Base-by-base conservation (phyloP, 2,888 invertebrate genomes). In the Cheilosia impressa region DNA sequence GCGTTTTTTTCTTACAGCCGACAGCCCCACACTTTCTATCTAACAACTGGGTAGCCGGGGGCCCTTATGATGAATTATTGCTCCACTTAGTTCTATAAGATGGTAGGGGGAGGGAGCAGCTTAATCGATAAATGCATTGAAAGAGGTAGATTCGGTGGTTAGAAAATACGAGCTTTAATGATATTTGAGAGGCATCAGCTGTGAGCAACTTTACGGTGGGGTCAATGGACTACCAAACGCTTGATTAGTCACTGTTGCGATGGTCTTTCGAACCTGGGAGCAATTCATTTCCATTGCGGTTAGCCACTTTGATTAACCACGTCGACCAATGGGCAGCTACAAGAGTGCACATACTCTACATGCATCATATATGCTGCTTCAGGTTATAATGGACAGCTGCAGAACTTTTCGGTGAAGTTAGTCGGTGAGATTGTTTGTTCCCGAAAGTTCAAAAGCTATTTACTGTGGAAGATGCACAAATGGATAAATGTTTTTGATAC, bases 141-240 rank as follows among this genome's bases (percentile, higher is more conserved):
- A 60, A 38, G 15, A 24, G 24, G 15, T 43, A 24, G 27, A 45
- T 50, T 50, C 22, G 22, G 7, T 22, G 22, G 4, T 1, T 22
- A 1, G 22, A 22, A 50, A 19, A 22, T 22, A 9, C 4, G 4
- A 4, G 4, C 22, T 13, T 3, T 22, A 50, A 50, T 19, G 19
- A 24, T 62, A 17, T 1, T 1, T 5, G 19, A 15, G 50, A 10
- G n/a, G 27, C 1, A 27, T 27, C 22, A 60, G 50, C 22, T 34
- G 34, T 2, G 34, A 13, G 24, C n/a, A 24, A 41, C 45, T 17
- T 41, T 41, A 34, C 13, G 15, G 41, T 52, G 78, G 31, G 78
- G 62, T 78, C 63, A 78, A 71, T 65, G 43, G 71, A 63, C 58
- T 78, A 52, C 57, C 63, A 31, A 78, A 57, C 50, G 78, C 62